A percentile compares a stretch with the other conserved stretches of the same genome.
Evolutionary conservation across 2,797 vertebrate species (phyloP).

Genomic region (Babyrousa celebensis): DNA sequence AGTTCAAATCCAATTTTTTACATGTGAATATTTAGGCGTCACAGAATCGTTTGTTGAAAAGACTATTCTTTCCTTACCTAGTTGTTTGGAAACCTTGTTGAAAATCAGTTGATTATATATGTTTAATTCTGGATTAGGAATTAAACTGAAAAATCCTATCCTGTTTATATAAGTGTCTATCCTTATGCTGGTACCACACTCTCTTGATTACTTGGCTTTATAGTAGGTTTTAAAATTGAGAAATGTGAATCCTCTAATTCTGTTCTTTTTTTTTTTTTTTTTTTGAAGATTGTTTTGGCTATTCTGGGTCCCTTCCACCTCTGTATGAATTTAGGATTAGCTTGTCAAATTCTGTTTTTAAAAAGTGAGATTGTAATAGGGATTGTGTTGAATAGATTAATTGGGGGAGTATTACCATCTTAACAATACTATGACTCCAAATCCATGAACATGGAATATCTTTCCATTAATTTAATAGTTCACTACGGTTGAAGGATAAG

Average conservation of each 20-base stretch:
- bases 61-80: not conserved
- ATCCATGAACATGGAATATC: not conserved
- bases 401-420: not conserved
- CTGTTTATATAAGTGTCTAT: not conserved
- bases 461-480: slow-evolving; percentile 50
- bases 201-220: not conserved
- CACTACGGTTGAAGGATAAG: not conserved
- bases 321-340: slow-evolving; percentile 14
- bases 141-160: not conserved
- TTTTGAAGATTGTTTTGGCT: not conserved
- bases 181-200: not conserved
- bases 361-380: slow-evolving; percentile 25
- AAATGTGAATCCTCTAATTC: slow-evolving; percentile 8
- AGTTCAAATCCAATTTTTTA: slow-evolving; percentile 1
- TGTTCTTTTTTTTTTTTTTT: slow-evolving; percentile 25
- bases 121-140: slow-evolving; percentile 24
- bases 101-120: slow-evolving; percentile 43
- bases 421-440: not conserved
- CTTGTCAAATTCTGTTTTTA: slow-evolving; percentile 4
- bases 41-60: slow-evolving; percentile 23
- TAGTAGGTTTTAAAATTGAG: slow-evolving; percentile 50
- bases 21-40: not conserved
- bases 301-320: slow-evolving; percentile 12
- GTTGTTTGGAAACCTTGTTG: not conserved
- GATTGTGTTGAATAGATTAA: not conserved